Evolutionary conservation across 2,888 invertebrate genomes (phyloP), one percentile per base, ranked within the genome.

Genomic region (Anorthoa munda): DNA sequence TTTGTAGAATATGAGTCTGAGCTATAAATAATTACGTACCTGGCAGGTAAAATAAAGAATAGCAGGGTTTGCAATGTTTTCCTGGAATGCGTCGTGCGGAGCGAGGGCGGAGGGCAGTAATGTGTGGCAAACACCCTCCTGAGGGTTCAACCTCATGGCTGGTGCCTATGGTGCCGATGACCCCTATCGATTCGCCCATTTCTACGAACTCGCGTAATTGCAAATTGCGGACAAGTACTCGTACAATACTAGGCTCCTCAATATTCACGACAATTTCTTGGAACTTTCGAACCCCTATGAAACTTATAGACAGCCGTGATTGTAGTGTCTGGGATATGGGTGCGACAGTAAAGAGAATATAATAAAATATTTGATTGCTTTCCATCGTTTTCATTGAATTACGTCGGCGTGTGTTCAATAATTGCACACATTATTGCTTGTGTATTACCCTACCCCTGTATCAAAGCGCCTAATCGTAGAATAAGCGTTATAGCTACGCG

Each of bases 91-190:
- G 87, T 88, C 88, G 90, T 90, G 91, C 92, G 91, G 93, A 92
- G 91, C 87, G 90, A 90, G 87, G 89, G 90, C 70, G 89, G 88
- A 92, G 91, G 92, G 92, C 86, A 82, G 92, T 93, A 94, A 93
- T 93, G 92, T 93, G 92, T 92, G 91, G 92, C 92, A 90, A 91
- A 91, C 93, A 92, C 94, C 94, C 94, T 94, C 90, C 90, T 90
- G 92, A 94, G 95, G 95, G 95, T 93, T 93, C 92, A 88, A 93
- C 92, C 93, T 92, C 92, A 92, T 92, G 88, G 92, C 93, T 93
- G 94, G 92, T 94, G 93, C 91, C 93, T 94, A 93, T 94, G 91
- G 95, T 95, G 96, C 92, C 96, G 94, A 95, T 95, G 95, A 95
- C 95, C 96, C 89, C 93, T 95, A 95, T 96, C 95, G 96, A 96